Evolutionary conservation across 2,888 invertebrate genomes (phyloP).

Genomic region (Drosophila pseudotalamancana): DNA sequence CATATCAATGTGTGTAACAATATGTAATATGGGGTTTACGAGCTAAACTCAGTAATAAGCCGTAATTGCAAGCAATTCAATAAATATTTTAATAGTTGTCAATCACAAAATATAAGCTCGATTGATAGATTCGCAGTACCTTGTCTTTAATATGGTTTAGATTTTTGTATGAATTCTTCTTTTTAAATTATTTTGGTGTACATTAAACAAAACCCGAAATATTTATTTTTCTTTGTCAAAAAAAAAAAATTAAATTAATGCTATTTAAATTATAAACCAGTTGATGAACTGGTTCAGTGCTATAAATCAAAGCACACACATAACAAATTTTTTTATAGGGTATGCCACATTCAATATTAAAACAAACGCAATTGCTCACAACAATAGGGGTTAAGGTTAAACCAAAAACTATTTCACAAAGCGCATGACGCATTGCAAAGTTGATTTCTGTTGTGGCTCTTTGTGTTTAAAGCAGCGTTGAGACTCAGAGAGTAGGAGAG

Average conservation of each 20-base stretch:
- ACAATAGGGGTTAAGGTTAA: conserved; percentile 53
- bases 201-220: not conserved
- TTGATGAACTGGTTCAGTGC: not conserved
- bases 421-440: conserved; percentile 59
- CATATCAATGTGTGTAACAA: too few species aligned
- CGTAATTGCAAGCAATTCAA: conserved; percentile 5
- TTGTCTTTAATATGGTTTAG: not conserved
- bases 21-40: not conserved
- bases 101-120: not conserved
- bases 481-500: not conserved
- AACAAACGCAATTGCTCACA: not conserved
- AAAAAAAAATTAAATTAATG: not conserved
- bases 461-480: conserved; percentile 21
- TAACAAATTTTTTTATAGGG: not conserved
- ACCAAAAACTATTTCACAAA: conserved; percentile 51
- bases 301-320: not conserved
- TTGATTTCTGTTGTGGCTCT: conserved; percentile 25
- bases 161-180: not conserved
- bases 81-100: conserved; percentile 8
- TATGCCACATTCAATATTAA: not conserved
- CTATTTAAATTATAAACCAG: not conserved
- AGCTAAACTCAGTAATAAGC: not conserved
- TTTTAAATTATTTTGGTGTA: not conserved
- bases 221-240: not conserved
- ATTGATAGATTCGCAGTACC: not conserved